These are phyloP conservation scores for chimpanzee (Pan troglodytes) DNA, from an alignment of 2,113 vertebrate species.

Conservation along the genomic window NHGRI_mPanTro3-v2.1_pri NC_072398.2:16614501-16615000, in stretches of 20 bases:
- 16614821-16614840: no score
- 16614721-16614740: neutral
- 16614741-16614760: neutral
- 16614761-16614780: neutral
- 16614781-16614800: no score
- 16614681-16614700: neutral
- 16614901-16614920: neutral
- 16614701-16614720: neutral
- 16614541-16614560: neutral
- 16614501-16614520: neutral
- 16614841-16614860: neutral
- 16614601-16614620: neutral
- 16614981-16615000: neutral
- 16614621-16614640: neutral
- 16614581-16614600: neutral
- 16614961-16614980: neutral
- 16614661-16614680: neutral
- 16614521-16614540: neutral
- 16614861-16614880: neutral
- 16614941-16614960: neutral
- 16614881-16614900: rapidly evolving
- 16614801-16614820: neutral
- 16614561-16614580: neutral
- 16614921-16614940: neutral
- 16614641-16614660: neutral